Evolutionary conservation across 2,888 invertebrate species (phyloP).

Genomic region (Odontomyia ornata): DNA sequence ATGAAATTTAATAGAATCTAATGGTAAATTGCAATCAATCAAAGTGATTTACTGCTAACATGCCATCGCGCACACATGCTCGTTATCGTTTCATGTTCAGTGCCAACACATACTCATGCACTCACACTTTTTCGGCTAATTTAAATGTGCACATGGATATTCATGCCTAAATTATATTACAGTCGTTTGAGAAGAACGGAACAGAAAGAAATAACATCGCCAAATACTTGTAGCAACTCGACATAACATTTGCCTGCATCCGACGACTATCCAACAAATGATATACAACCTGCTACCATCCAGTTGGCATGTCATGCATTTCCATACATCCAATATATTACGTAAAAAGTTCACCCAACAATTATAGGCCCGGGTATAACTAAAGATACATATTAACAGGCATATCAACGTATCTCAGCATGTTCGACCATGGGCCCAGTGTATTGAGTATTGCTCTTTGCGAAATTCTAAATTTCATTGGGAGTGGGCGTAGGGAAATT

Average conservation of each 20-base stretch:
- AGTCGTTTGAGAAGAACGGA: neutral
- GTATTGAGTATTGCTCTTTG: slow-evolving; percentile 12
- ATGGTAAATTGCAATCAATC: slow-evolving; percentile 43
- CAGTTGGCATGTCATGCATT: slow-evolving; percentile 38
- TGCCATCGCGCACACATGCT: slow-evolving; percentile 27
- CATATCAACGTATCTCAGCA: neutral
- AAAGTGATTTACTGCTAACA: slow-evolving; percentile 42
- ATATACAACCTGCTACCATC: slow-evolving; percentile 21
- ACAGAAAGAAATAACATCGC: neutral
- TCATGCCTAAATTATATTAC: neutral
- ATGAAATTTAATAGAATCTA: slow-evolving; percentile 26
- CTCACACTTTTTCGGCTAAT: no score
- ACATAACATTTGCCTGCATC: slow-evolving; percentile 13
- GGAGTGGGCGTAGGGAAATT: slow-evolving; percentile 46
- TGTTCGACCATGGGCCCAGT: neutral
- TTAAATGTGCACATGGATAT: neutral
- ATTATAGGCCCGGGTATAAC: neutral
- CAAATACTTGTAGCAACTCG: neutral
- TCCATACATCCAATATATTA: slow-evolving; percentile 18
- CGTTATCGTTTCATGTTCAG: slow-evolving; percentile 21
- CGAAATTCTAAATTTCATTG: slow-evolving; percentile 36
- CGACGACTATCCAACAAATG: neutral
- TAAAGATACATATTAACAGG: neutral
- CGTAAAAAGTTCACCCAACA: slow-evolving; percentile 12
- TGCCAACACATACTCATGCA: neutral